A percentile compares a stretch with the other conserved stretches of the same genome.
These are phyloP conservation scores for Proisotoma minuta DNA, from an alignment of 2,888 invertebrate genomes.

Conservation along the genomic window DNA sequence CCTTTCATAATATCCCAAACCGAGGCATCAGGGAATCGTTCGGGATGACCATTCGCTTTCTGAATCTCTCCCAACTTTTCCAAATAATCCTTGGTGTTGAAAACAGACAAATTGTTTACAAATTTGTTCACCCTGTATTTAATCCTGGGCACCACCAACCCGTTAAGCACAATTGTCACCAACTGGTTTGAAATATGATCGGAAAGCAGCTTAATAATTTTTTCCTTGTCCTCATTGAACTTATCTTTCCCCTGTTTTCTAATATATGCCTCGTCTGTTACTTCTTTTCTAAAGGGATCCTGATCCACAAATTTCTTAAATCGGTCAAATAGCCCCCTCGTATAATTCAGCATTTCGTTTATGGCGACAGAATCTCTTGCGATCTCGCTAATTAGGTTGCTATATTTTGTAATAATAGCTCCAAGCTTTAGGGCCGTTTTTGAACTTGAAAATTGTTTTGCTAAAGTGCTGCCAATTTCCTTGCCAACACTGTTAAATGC, in stretches of 20 bases:
- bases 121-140: neutral
- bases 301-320: too few species aligned
- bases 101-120: neutral
- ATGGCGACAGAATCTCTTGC: too few species aligned
- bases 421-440: too few species aligned
- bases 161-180: neutral
- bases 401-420: too few species aligned
- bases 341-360: too few species aligned
- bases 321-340: too few species aligned
- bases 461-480: too few species aligned
- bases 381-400: too few species aligned
- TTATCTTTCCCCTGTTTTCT: neutral
- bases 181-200: neutral
- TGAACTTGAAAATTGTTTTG: too few species aligned
- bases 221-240: neutral
- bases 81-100: neutral
- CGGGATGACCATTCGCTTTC: neutral
- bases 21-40: neutral
- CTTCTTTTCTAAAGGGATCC: too few species aligned
- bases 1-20: neutral
- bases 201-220: neutral
- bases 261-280: neutral
- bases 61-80: neutral
- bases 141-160: neutral
- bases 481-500: too few species aligned